These are phyloP conservation scores for Zoanthus solanderi DNA, from an alignment of 92 coral and sea anemone genomes.

Conservation along the genomic window DNA sequence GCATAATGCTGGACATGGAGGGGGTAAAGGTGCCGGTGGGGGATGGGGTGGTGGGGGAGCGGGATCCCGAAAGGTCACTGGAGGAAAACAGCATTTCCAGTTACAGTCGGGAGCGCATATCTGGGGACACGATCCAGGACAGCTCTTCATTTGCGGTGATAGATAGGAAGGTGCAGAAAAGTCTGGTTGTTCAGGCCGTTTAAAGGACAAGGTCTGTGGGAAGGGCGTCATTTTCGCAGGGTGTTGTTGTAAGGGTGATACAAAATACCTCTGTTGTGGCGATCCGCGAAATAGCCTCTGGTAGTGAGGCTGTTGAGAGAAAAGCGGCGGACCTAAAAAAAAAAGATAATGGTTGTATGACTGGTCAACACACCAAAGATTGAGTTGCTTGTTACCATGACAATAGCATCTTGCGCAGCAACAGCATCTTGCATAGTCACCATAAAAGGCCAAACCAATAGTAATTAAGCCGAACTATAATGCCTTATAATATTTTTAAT, in stretches of 20 bases:
- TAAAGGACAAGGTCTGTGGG: neutral
- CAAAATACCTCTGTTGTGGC: constrained; percentile 2
- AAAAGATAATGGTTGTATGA: neutral
- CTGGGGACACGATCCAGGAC: constrained; percentile 67
- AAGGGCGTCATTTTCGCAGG: neutral
- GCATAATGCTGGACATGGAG: constrained; percentile 80
- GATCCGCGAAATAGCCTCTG: neutral
- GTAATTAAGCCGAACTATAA: too few relatives aligned
- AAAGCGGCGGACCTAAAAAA: neutral
- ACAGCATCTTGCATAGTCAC: too few relatives aligned
- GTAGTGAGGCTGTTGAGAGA: constrained; percentile 11
- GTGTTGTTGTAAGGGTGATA: constrained; percentile 11
- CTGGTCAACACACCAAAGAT: too few relatives aligned
- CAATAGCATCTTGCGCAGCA: too few relatives aligned
- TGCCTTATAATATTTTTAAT: too few relatives aligned
- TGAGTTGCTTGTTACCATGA: too few relatives aligned
- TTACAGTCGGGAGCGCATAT: constrained; percentile 64
- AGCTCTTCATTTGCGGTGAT: constrained; percentile 16
- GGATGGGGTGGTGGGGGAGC: constrained; percentile 61
- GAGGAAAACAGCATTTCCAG: constrained; percentile 53
- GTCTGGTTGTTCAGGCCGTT: neutral
- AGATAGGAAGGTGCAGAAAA: neutral
- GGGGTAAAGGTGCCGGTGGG: constrained; percentile 56
- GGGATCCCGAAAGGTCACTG: constrained; percentile 59
- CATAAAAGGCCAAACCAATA: too few relatives aligned